Evolutionary conservation across 2,113 vertebrate species (phyloP), one percentile per base, ranked within the genome.

Genomic region (Prochilodus magdalenae): DNA sequence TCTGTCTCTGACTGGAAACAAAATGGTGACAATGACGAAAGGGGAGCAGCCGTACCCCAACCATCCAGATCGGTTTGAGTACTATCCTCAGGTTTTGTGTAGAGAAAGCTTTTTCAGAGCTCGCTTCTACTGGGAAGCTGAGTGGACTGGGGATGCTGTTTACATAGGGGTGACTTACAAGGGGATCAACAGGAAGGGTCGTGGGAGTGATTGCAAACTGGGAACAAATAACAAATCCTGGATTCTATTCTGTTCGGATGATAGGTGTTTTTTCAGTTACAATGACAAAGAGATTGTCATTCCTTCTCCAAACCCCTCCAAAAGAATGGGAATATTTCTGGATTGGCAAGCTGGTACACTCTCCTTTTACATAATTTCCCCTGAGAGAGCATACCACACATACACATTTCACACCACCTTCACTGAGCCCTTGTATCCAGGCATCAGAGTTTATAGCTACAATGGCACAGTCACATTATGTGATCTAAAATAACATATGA

Each of bases 121-220:
- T 30, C 78, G 85, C 27, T 87, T 73, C 44, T 93, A 91, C 86
- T 89, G 85, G 73, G 90, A 91, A 85, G 22, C 86, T 0, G 87
- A 93, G 4, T 72, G 73, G 44, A 27, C 16, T 0, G 75, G 84
- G 22, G 65, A 82, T 47, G 69, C 29, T 12, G 71, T 87, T 0
- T 84, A 22, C 6, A 24, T 86, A 0, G 91, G 90, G 0, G 47
- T 93, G 1, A 85, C 88, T 0, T 89, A 91, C 89, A 84, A 10
- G 79, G 76, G 26, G 8, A 87, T 63, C 20, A 67, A 12, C 53
- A 77, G 83, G 67, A 87, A 85, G 20, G 83, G 83, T 1, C 11
- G 73, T 12, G 10, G 0, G 0, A 4, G 15, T 0, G 82, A 85
- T 0, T 82, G 82, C 63, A 85, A 66, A 47, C 73, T 90, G 29